phyloP scores from a whole-genome alignment of 1,140 invertebrate species.

The Bursaphelenchus mucronatus region DNA sequence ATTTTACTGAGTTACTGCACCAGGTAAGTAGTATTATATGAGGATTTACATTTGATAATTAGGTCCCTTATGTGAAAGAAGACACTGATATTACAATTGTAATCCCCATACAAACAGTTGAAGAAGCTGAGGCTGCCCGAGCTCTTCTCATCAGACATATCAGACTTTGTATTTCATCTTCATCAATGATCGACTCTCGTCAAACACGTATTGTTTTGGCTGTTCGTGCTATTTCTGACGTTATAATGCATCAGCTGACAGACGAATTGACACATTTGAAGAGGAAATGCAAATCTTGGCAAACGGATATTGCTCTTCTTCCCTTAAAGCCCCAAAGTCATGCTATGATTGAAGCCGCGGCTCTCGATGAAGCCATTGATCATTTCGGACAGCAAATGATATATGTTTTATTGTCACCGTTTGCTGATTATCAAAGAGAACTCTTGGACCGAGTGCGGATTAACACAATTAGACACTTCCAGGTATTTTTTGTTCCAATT shows the following conservation, averaged over 20 bases:
- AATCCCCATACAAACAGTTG: slow-evolving; percentile 43
- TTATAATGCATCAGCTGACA: slow-evolving; percentile 36
- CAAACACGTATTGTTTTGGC: slow-evolving; percentile 43
- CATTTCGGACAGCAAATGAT: slow-evolving; percentile 56
- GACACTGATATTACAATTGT: slow-evolving; percentile 58
- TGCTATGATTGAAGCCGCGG: slow-evolving; percentile 38
- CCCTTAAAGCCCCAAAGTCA: slow-evolving; percentile 27
- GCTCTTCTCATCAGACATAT: slow-evolving; percentile 32
- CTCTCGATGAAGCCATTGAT: slow-evolving; percentile 59
- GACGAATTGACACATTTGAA: slow-evolving; percentile 55
- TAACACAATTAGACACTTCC: slow-evolving; percentile 59
- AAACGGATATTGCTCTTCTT: slow-evolving; percentile 44
- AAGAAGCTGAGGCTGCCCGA: slow-evolving; percentile 37
- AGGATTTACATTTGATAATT: slow-evolving; percentile 19
- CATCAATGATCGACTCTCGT: slow-evolving; percentile 32
- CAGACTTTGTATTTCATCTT: slow-evolving; percentile 30
- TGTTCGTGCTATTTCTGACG: slow-evolving; percentile 29
- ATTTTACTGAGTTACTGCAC: slow-evolving; percentile 51
- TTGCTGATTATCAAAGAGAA: slow-evolving; percentile 58
- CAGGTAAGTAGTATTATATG: slow-evolving; percentile 34
- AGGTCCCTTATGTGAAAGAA: slow-evolving; percentile 61
- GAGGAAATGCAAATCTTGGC: slow-evolving; percentile 47
- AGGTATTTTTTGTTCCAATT: slow-evolving; percentile 35
- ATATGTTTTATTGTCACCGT: slow-evolving; percentile 53
- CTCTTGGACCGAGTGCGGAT: slow-evolving; percentile 57